Evolutionary conservation across 2,888 invertebrate genomes (phyloP).

Genomic region (Sipha maydis): DNA sequence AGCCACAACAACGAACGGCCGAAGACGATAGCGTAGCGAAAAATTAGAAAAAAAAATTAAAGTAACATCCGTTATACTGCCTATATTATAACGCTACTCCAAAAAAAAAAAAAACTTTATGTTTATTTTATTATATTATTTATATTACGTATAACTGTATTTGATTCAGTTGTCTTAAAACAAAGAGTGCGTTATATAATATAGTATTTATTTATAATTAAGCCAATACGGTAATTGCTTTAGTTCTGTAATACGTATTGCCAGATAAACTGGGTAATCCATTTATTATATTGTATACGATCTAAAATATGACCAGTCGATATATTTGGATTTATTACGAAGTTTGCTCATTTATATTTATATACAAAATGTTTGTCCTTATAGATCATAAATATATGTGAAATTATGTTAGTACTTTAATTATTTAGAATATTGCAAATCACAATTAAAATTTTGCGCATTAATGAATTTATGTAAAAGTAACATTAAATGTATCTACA

Average conservation of each 20-base stretch:
- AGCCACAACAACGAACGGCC: slow-evolving; percentile 50
- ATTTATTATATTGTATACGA: neutral
- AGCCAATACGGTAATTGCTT: neutral
- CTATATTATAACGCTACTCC: neutral
- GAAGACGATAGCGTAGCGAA: neutral
- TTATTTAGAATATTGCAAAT: neutral
- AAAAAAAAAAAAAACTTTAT: neutral
- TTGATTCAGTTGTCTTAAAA: neutral
- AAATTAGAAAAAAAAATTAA: neutral
- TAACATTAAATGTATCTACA: neutral
- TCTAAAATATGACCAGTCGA: neutral
- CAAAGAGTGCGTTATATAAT: neutral
- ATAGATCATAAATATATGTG: neutral
- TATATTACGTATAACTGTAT: neutral
- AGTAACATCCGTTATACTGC: too few relatives aligned
- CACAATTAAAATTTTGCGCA: neutral
- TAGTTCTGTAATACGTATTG: neutral
- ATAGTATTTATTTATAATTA: neutral
- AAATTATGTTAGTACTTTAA: neutral
- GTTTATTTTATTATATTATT: neutral
- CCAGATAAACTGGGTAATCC: neutral
- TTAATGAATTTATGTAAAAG: neutral
- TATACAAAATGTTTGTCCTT: neutral
- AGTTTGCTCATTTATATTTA: neutral
- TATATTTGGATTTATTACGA: neutral